These are phyloP conservation scores for Caenorhabditis drosophilae DNA, from an alignment of 2,888 invertebrate genomes.

Conservation along the genomic window DNA sequence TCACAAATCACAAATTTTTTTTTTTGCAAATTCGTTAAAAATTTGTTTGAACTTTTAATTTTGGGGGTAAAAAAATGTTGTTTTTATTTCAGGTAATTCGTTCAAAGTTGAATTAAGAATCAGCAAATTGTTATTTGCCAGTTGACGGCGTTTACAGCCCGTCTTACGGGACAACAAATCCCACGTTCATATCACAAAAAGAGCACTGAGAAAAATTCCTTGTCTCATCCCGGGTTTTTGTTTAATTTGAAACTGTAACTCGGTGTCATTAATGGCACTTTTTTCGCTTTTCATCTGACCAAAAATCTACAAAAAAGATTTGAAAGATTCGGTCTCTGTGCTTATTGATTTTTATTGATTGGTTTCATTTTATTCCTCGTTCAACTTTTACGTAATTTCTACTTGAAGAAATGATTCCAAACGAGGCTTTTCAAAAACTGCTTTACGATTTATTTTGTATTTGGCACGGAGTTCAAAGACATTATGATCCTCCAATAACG, in stretches of 20 bases:
- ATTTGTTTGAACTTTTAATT: background rate
- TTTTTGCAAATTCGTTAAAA: background rate
- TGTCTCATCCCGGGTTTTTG: too few species aligned
- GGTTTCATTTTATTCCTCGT: too few species aligned
- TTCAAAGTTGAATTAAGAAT: background rate
- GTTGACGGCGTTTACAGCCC: slow-evolving; percentile 8
- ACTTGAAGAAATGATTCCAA: slow-evolving; percentile 42
- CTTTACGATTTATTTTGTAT: slow-evolving; percentile 66
- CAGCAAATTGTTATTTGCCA: too few species aligned
- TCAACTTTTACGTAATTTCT: too few species aligned
- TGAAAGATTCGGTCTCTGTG: too few species aligned
- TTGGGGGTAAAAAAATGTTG: too few species aligned
- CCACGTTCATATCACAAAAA: background rate
- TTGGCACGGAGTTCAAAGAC: slow-evolving; percentile 66
- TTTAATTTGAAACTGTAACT: too few species aligned
- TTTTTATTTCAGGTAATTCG: slow-evolving; percentile 1
- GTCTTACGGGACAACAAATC: background rate
- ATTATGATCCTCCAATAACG: slow-evolving; percentile 66
- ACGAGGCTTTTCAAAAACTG: slow-evolving; percentile 66
- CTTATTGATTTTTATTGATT: too few species aligned
- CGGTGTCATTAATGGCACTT: too few species aligned
- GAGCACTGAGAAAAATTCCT: too few species aligned
- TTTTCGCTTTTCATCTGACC: too few species aligned
- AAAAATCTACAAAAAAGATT: too few species aligned
- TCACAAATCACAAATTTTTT: slow-evolving; percentile 2